phyloP scores from a whole-genome alignment of 2,113 vertebrate genomes.

The Ageneiosus marmoratus region DNA sequence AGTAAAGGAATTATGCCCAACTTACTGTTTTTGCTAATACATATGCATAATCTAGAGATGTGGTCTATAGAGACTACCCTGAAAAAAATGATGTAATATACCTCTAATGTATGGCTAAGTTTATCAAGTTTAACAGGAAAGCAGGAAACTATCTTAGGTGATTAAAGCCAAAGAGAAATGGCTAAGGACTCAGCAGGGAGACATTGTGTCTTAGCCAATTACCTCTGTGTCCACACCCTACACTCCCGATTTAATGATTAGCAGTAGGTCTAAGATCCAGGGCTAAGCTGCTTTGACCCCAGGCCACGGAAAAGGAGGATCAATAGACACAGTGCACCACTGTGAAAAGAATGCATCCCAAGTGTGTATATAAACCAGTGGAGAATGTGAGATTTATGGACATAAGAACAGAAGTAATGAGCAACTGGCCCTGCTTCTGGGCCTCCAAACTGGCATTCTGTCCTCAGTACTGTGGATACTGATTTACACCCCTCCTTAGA shows the following conservation, averaged over 20 bases:
- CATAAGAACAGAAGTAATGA: slow-evolving; percentile 22
- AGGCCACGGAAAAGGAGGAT: slow-evolving; percentile 13
- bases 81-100: neutral
- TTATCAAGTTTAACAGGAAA: too few species aligned
- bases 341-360: slow-evolving; percentile 6
- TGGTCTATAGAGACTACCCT: neutral
- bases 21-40: neutral
- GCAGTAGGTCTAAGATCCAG: neutral
- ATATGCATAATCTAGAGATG: neutral
- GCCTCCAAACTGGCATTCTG: neutral
- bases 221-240: slow-evolving; percentile 17
- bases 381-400: slow-evolving; percentile 30
- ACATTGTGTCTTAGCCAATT: slow-evolving; percentile 17
- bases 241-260: slow-evolving; percentile 17
- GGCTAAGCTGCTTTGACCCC: slow-evolving; percentile 25
- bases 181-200: slow-evolving; percentile 16
- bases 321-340: slow-evolving; percentile 9
- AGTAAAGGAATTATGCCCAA: neutral
- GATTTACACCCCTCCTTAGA: slow-evolving; percentile 50
- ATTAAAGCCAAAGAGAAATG: neutral
- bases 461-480: slow-evolving; percentile 1
- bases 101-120: neutral
- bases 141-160: neutral
- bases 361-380: slow-evolving; percentile 11
- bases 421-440: slow-evolving; percentile 15